Evolutionary conservation across 2,797 vertebrate species (phyloP).

Genomic region (Hylomyscus alleni): DNA sequence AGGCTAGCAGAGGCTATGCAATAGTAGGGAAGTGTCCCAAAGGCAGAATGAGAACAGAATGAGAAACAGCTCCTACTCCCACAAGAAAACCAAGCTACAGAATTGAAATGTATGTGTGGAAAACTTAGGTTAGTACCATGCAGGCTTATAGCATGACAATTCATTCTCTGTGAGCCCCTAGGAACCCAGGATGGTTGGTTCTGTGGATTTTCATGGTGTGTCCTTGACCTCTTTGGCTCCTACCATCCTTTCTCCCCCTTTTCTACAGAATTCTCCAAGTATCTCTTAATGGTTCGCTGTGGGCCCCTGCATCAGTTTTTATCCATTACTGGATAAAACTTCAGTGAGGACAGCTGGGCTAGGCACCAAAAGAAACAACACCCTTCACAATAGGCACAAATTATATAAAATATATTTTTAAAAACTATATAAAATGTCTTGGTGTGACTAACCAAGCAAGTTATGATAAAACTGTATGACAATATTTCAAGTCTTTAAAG

Average conservation of each 20-base stretch:
- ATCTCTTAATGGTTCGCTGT: background rate
- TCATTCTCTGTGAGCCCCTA: background rate
- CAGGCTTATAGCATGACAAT: background rate
- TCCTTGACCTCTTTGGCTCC: background rate
- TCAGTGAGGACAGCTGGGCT: background rate
- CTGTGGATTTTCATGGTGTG: background rate
- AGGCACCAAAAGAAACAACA: background rate
- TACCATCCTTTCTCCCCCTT: background rate
- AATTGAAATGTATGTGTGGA: background rate
- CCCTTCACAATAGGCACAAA: background rate
- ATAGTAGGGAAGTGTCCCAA: background rate
- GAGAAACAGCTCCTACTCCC: background rate
- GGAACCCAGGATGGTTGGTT: background rate
- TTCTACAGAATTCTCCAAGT: background rate
- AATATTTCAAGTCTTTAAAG: background rate
- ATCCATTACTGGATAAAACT: background rate
- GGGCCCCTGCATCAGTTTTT: background rate
- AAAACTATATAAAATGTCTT: too few relatives aligned
- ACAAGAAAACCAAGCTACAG: background rate
- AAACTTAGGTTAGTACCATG: background rate
- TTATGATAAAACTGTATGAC: background rate
- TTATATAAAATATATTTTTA: too few relatives aligned
- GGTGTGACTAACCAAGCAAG: background rate
- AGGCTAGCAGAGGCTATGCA: background rate
- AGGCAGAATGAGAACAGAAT: background rate